Evolutionary conservation across 2,888 invertebrate species (phyloP).

Genomic region (Agrilus biguttatus): DNA sequence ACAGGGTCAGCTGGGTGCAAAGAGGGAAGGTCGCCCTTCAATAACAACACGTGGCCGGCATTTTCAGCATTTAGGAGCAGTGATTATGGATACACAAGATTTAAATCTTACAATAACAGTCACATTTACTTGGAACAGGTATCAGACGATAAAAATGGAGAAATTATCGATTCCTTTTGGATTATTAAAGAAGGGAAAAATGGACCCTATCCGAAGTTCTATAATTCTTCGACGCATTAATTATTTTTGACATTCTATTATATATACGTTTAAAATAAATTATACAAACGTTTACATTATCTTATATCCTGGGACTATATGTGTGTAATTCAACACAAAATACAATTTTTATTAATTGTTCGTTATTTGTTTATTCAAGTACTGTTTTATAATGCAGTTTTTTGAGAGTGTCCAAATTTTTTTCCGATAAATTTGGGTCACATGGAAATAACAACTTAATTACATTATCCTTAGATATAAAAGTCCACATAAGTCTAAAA

Average conservation of each 20-base stretch:
- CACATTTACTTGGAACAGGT: constrained; percentile 73
- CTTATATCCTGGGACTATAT: too few species aligned
- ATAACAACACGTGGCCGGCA: constrained; percentile 28
- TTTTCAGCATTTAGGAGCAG: constrained; percentile 69
- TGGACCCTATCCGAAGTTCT: not conserved
- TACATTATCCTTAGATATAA: too few species aligned
- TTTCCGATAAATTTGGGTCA: too few species aligned
- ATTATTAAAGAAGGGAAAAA: constrained; percentile 20
- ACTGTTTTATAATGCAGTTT: too few species aligned
- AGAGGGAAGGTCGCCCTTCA: constrained; percentile 51
- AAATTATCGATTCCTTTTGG: constrained; percentile 27
- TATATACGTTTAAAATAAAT: too few species aligned
- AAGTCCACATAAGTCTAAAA: too few species aligned
- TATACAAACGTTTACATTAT: too few species aligned
- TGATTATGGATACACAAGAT: constrained; percentile 78
- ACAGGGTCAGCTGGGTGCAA: constrained; percentile 77
- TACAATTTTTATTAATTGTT: too few species aligned
- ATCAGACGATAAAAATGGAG: constrained; percentile 28
- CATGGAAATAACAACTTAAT: too few species aligned
- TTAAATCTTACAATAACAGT: constrained; percentile 59
- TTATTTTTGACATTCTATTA: not conserved
- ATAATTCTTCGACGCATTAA: not conserved
- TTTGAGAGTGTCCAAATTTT: too few species aligned
- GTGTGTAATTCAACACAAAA: too few species aligned
- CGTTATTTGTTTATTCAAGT: too few species aligned